Evolutionary conservation across 1,140 invertebrate genomes (phyloP).

Genomic region (Hypothenemus hampei): DNA sequence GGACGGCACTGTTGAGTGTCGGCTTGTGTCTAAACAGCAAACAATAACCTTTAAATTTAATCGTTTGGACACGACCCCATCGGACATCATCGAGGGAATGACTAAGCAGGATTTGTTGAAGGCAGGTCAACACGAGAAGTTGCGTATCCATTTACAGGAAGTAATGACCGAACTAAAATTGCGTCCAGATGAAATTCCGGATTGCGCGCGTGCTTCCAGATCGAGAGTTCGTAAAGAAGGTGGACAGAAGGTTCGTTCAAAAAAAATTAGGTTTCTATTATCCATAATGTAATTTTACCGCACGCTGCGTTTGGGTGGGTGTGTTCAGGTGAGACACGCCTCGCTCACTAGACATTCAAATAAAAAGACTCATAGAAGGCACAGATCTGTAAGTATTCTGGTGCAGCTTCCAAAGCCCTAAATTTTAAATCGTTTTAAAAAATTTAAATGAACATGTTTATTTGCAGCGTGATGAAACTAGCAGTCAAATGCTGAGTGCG

Average conservation of each 20-base stretch:
- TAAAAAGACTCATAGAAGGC: constrained; percentile 65
- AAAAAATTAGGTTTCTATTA: background rate
- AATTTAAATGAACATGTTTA: background rate
- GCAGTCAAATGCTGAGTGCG: constrained; percentile 26
- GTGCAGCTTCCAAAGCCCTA: too few species aligned
- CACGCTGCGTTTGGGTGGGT: constrained; percentile 33
- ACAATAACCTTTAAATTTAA: constrained; percentile 94
- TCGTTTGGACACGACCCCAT: constrained; percentile 80
- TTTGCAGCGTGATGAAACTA: constrained; percentile 37
- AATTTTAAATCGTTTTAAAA: background rate
- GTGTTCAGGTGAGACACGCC: constrained; percentile 60
- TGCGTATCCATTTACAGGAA: constrained; percentile 79
- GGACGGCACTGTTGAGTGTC: constrained; percentile 80
- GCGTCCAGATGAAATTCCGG: constrained; percentile 67
- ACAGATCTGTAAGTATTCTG: constrained; percentile 63
- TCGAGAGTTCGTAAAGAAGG: constrained; percentile 12
- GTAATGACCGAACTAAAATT: constrained; percentile 77
- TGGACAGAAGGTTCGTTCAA: constrained; percentile 26
- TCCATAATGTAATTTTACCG: too few species aligned
- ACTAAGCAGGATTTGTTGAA: constrained; percentile 75
- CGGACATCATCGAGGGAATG: constrained; percentile 87
- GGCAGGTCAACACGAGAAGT: constrained; percentile 72
- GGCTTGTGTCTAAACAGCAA: constrained; percentile 87
- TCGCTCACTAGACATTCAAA: constrained; percentile 64
- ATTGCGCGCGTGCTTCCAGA: constrained; percentile 44